phyloP scores from a whole-genome alignment of 2,888 invertebrate species.

The Exephanes ischioxanthus region DNA sequence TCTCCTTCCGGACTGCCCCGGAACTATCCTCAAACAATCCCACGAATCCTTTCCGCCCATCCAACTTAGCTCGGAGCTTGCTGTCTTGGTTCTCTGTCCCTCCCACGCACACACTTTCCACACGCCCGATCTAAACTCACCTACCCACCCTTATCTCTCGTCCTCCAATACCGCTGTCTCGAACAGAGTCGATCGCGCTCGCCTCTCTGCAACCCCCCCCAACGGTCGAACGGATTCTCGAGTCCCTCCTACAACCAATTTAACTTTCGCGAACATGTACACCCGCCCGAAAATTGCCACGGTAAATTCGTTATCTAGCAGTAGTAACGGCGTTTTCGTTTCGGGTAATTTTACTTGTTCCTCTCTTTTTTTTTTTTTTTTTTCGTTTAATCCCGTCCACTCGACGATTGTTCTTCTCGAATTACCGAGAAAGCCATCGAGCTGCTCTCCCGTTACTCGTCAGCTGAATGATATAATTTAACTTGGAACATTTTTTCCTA shows the following conservation, averaged over 20 bases:
- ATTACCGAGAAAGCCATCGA: neutral
- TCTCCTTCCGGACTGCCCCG: constrained; percentile 33
- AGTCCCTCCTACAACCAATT: constrained; percentile 58
- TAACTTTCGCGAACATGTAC: constrained; percentile 48
- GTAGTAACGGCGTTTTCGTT: constrained; percentile 32
- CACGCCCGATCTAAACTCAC: constrained; percentile 5
- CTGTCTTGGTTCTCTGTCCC: constrained; percentile 15
- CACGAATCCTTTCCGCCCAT: constrained; percentile 53
- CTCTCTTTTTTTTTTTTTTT: neutral
- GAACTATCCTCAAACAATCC: constrained; percentile 57
- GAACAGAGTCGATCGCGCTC: constrained; percentile 46
- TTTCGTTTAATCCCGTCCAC: neutral
- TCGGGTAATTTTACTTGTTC: constrained; percentile 16
- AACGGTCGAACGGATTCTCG: constrained; percentile 58
- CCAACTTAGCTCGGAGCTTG: constrained; percentile 50
- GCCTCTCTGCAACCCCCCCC: neutral
- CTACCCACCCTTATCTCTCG: constrained; percentile 10
- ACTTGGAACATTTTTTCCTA: neutral
- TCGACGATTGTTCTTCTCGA: neutral
- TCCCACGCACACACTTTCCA: constrained; percentile 15
- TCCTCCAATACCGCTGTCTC: constrained; percentile 52
- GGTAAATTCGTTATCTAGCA: constrained; percentile 37
- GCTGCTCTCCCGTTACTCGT: constrained; percentile 12
- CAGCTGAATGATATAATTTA: constrained; percentile 1
- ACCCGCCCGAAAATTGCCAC: constrained; percentile 28